Conservation (phyloP, 2,113 vertebrate genomes). For the Prunella himalayana region DNA sequence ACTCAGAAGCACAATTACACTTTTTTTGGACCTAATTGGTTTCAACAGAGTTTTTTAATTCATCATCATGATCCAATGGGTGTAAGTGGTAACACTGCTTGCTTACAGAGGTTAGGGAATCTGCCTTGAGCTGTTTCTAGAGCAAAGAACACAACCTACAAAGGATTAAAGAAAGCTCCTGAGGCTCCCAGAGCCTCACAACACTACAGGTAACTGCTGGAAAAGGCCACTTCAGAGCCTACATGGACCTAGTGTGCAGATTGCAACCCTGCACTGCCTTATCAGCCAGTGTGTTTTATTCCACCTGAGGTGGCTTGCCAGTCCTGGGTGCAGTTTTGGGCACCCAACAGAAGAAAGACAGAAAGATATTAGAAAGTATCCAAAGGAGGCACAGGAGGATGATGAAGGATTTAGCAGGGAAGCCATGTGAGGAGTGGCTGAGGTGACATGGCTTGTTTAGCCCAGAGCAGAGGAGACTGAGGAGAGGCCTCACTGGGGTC, state of each 20-base stretch:
- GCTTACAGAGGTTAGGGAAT: background rate
- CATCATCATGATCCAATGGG: background rate
- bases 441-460: background rate
- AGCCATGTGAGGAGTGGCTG: background rate
- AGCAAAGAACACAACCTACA: background rate
- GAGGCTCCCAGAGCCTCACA: background rate
- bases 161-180: background rate
- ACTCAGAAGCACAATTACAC: background rate
- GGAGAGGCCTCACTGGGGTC: background rate
- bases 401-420: background rate
- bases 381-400: background rate
- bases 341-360: background rate
- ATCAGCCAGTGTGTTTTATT: background rate
- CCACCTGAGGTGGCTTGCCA: background rate
- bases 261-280: background rate
- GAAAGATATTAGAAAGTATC: background rate
- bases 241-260: fast-evolving
- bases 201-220: too few species aligned
- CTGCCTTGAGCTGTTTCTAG: background rate
- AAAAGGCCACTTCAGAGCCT: background rate
- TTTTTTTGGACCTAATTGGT: background rate
- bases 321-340: background rate
- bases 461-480: background rate
- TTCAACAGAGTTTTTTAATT: background rate
- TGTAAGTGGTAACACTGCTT: background rate